Evolutionary conservation across 2,113 vertebrate species (phyloP), one percentile per base, ranked within the genome.

Genomic region (Ammodytes dubius): DNA sequence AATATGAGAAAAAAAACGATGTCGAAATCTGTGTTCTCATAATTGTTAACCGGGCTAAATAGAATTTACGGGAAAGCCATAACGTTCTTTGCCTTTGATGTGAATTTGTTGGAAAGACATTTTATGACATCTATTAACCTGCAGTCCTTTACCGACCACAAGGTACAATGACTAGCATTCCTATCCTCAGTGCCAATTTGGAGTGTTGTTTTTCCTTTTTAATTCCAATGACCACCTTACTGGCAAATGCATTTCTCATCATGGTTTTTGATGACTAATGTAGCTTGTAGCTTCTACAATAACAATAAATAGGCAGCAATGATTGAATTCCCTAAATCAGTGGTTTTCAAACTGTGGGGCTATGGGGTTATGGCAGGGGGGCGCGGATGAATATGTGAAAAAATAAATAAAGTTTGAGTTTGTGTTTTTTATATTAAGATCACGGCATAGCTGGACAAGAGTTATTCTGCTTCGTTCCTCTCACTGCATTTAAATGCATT

Each of bases 1-100:
- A 92, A 85, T 89, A 88, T 66, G 63, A 79, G 69, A 7, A 37
- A 81, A 57, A 87, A 47, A 75, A 82, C 64, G 84, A 87, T 87
- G 76, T 63, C 0, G 27, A 88, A 83, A 86, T 80, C 61, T 86
- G 64, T 43, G 66, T 72, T 83, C 69, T 68, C 70, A 76, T 63
- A 91, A 82, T 75, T 78, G 78, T 70, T 81, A 87, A 84, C 79
- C 53, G 7, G 49, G 70, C 19, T 81, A 61, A 45, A 77, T 45
- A 58, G 70, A 76, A 73, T 7, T 70, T 58, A 87, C 19, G 70
- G 27, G 65, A 77, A 86, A 81, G 63, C 67, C 27, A 82, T 77
- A 81, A 83, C 47, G 50, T 72, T 81, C 56, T 47, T 84, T 59
- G 66, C 27, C 19, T 84, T 87, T 77, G 64, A 82, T 70, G 70